These are phyloP conservation scores for Apis florea DNA, from an alignment of 1,140 invertebrate genomes.

Conservation along the genomic window DNA sequence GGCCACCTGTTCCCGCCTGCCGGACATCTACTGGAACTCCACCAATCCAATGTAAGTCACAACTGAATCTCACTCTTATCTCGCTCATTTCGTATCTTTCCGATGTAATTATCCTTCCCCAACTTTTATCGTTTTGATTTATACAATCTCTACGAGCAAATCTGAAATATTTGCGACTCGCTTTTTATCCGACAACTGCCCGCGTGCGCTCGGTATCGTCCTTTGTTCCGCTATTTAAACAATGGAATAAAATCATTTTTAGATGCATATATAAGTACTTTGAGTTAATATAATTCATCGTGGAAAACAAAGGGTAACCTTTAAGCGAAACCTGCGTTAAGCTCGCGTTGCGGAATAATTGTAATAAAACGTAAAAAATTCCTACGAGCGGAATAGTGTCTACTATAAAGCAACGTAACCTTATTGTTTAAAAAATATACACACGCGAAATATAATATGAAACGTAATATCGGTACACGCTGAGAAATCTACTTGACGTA, in stretches of 20 bases:
- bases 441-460: background rate
- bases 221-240: constrained; percentile 1
- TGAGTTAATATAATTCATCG: background rate
- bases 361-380: background rate
- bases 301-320: constrained; percentile 14
- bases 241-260: constrained; percentile 19
- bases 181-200: too few relatives aligned
- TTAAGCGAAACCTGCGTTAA: background rate
- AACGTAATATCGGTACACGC: background rate
- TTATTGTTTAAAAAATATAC: background rate
- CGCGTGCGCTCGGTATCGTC: background rate
- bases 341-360: constrained; percentile 11
- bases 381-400: background rate
- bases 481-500: background rate
- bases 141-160: background rate
- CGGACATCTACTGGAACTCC: constrained; percentile 84
- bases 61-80: constrained; percentile 13
- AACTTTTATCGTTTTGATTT: background rate
- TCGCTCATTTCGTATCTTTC: background rate
- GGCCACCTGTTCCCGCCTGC: constrained; percentile 79
- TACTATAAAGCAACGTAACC: too few relatives aligned
- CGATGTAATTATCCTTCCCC: constrained; percentile 44
- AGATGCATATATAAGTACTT: constrained; percentile 6
- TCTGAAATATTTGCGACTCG: constrained; percentile 19
- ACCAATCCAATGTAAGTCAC: constrained; percentile 82